Conservation (phyloP, 2,797 vertebrate genomes). For the Protosalanx chinensis region DNA sequence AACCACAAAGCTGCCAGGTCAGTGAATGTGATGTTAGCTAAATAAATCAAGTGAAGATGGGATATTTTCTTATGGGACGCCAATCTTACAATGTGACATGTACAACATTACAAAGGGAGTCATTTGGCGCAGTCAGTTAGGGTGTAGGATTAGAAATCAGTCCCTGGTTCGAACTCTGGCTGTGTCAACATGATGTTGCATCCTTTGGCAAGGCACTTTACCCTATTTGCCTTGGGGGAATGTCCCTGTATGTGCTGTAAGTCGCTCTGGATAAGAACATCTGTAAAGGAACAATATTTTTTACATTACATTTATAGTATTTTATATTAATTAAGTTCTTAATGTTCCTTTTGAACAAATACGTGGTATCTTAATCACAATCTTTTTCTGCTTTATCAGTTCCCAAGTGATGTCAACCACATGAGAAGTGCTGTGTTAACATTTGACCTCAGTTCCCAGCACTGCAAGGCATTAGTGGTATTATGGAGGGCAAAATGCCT, state of each 20-base stretch:
- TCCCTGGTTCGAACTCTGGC: no score
- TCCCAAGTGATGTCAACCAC: constrained; percentile 1
- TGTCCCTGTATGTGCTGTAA: no score
- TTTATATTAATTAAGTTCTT: neutral
- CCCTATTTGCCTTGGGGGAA: no score
- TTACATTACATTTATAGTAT: neutral
- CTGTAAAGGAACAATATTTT: neutral
- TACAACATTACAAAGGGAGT: no score
- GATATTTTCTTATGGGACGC: neutral
- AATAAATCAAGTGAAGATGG: constrained; percentile 4
- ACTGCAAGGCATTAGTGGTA: constrained; percentile 47
- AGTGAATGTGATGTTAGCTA: neutral
- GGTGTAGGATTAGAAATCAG: no score
- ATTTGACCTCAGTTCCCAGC: constrained; percentile 49
- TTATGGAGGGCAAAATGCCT: constrained; percentile 23
- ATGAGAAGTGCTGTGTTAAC: constrained; percentile 26
- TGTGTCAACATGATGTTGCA: no score
- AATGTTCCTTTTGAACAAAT: neutral
- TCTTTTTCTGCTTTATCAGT: neutral
- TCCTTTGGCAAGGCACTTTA: no score
- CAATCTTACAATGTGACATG: neutral
- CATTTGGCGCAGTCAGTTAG: no score
- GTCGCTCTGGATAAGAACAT: no score
- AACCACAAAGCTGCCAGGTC: constrained; percentile 17
- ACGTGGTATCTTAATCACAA: neutral